A percentile compares a stretch with the other conserved stretches of the same genome.
These are phyloP conservation scores for Dysidea cf. avara DNA, from an alignment of 37 sponge, comb jelly and placozoan species.

Conservation along the genomic window DNA sequence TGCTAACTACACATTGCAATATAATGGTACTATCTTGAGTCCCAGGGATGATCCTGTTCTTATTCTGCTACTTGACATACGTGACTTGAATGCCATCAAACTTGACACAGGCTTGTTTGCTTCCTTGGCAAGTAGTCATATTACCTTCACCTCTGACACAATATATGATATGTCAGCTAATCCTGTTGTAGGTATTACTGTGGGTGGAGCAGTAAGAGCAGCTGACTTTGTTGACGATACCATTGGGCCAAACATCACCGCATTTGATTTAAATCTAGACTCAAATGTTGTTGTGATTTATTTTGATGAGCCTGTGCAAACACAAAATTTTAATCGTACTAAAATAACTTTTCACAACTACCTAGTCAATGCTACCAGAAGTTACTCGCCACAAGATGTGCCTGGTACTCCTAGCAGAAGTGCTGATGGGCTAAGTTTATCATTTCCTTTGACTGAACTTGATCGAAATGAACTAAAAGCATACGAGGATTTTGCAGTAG, in stretches of 20 bases:
- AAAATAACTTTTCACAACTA: slow-evolving; percentile 68
- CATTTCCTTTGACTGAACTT: slow-evolving; percentile 32
- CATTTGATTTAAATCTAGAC: slow-evolving; percentile 59
- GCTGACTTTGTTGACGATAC: slow-evolving; percentile 28
- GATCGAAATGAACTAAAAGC: slow-evolving; percentile 67
- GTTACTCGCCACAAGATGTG: slow-evolving; percentile 50
- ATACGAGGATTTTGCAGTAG: slow-evolving; percentile 66
- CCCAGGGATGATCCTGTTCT: slow-evolving; percentile 52
- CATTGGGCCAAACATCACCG: slow-evolving; percentile 45
- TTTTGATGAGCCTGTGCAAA: slow-evolving; percentile 78
- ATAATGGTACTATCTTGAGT: slow-evolving; percentile 48
- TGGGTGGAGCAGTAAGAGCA: slow-evolving; percentile 36
- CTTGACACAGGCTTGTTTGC: slow-evolving; percentile 45
- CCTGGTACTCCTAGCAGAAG: slow-evolving; percentile 21
- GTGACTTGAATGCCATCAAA: slow-evolving; percentile 77
- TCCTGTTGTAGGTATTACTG: slow-evolving; percentile 13
- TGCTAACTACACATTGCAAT: slow-evolving; percentile 35
- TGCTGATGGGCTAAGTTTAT: slow-evolving; percentile 22
- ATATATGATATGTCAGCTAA: slow-evolving; percentile 87
- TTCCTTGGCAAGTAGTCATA: slow-evolving; percentile 45
- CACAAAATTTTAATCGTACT: slow-evolving; percentile 39
- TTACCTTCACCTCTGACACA: slow-evolving; percentile 32
- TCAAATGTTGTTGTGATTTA: slow-evolving; percentile 52
- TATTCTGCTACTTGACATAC: slow-evolving; percentile 26
- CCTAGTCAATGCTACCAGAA: slow-evolving; percentile 24